A percentile compares a stretch with the other conserved stretches of the same genome.
Conservation (phyloP, 2,113 vertebrate genomes). For the Brachypteracias leptosomus region DNA sequence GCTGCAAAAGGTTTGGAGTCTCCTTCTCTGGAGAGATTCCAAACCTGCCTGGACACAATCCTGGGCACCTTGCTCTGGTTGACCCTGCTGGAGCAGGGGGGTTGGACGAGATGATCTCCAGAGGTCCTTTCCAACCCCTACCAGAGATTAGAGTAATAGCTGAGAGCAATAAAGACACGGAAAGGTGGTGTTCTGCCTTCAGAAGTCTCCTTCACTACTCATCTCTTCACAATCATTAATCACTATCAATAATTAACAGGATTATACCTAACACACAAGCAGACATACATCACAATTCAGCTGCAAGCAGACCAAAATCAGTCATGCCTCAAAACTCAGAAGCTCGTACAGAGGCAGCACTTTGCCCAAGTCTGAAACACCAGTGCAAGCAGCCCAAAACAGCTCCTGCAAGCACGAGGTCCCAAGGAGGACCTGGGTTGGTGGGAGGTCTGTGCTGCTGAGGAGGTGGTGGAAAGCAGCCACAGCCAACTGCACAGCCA, state of each 20-base stretch:
- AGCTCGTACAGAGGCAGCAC: background rate
- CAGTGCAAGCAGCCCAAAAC: fast-evolving
- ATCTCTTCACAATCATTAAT: background rate
- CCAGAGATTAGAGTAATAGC: background rate
- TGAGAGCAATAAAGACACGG: background rate
- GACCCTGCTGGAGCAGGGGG: background rate
- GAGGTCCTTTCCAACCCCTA: background rate
- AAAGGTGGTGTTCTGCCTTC: background rate
- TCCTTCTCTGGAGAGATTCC: background rate
- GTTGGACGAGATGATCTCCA: background rate
- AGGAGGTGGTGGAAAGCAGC: background rate
- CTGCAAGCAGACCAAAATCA: background rate
- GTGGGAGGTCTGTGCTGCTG: background rate
- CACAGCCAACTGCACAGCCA: background rate
- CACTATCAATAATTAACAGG: background rate
- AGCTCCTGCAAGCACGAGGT: fast-evolving
- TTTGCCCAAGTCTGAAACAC: background rate
- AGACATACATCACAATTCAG: background rate
- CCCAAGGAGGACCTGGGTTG: background rate
- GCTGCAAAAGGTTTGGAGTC: background rate
- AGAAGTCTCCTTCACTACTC: background rate
- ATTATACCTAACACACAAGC: fast-evolving
- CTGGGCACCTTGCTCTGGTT: background rate
- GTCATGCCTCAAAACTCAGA: background rate
- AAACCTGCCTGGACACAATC: background rate